Percentiles rank a stretch among this genome's conserved stretches.
Conservation (phyloP, 1,140 invertebrate genomes). For the Andricus grossulariae region DNA sequence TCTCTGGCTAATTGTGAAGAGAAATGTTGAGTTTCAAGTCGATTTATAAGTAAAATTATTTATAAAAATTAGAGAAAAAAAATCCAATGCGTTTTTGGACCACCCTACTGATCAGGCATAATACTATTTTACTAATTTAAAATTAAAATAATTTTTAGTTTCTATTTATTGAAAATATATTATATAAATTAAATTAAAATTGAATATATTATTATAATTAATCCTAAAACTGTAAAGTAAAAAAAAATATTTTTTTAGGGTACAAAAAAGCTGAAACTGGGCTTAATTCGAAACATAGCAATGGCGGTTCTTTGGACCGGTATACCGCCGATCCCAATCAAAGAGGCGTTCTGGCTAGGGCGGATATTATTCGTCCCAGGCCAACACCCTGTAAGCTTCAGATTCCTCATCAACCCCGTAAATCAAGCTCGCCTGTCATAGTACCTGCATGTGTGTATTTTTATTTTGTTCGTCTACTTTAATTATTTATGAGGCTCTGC, state of each 20-base stretch:
- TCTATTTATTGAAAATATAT: too few species aligned
- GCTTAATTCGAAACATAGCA: slow-evolving; percentile 79
- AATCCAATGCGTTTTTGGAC: too few species aligned
- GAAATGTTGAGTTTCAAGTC: too few species aligned
- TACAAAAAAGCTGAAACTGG: slow-evolving; percentile 82
- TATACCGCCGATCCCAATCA: slow-evolving; percentile 88
- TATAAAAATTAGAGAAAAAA: too few species aligned
- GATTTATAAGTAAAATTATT: too few species aligned
- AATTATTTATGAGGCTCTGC: slow-evolving; percentile 14
- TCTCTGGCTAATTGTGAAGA: too few species aligned
- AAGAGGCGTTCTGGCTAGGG: slow-evolving; percentile 79
- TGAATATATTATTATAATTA: too few species aligned
- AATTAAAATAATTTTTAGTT: too few species aligned
- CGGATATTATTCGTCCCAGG: slow-evolving; percentile 83
- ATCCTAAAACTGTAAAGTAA: too few species aligned
- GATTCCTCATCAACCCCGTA: slow-evolving; percentile 69
- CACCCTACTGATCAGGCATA: too few species aligned
- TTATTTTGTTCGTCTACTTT: slow-evolving; percentile 49
- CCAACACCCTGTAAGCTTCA: slow-evolving; percentile 82
- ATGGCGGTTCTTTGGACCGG: slow-evolving; percentile 83
- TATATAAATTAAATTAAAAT: too few species aligned
- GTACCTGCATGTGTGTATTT: slow-evolving; percentile 74
- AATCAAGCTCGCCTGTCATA: slow-evolving; percentile 71
- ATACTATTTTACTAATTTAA: too few species aligned
- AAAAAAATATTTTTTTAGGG: slow-evolving; percentile 70